Percentiles rank a stretch among this genome's conserved stretches.
These are phyloP conservation scores for Saxidomus purpurata DNA, from an alignment of 1,140 invertebrate genomes.

Conservation along the genomic window DNA sequence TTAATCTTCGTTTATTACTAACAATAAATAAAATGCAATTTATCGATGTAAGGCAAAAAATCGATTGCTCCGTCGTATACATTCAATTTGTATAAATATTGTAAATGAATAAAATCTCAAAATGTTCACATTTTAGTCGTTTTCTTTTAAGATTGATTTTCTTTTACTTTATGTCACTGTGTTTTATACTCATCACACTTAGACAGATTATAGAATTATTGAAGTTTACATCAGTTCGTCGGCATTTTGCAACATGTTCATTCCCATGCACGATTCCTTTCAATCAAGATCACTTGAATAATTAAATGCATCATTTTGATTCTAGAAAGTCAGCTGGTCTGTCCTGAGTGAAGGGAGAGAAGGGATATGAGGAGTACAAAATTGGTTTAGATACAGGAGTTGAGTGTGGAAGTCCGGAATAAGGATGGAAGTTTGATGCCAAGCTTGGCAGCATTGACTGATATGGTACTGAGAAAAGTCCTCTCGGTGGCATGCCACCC, in stretches of 20 bases:
- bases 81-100: no score
- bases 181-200: no score
- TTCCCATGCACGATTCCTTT: neutral
- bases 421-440: neutral
- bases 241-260: neutral
- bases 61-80: no score
- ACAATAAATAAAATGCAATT: no score
- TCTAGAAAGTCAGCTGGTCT: constrained; percentile 32
- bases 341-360: constrained; percentile 58
- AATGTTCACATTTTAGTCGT: no score
- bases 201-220: no score
- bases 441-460: constrained; percentile 72
- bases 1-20: no score
- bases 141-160: no score
- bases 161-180: no score
- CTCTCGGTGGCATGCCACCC: constrained; percentile 63
- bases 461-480: constrained; percentile 75
- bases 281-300: neutral
- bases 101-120: no score
- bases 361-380: constrained; percentile 59
- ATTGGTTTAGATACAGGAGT: constrained; percentile 26
- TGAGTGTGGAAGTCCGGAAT: neutral
- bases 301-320: constrained; percentile 1
- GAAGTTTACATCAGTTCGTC: no score
- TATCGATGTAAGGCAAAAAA: no score